phyloP scores from a whole-genome alignment of 2,888 invertebrate genomes.

The Habroteleia sp. region DNA sequence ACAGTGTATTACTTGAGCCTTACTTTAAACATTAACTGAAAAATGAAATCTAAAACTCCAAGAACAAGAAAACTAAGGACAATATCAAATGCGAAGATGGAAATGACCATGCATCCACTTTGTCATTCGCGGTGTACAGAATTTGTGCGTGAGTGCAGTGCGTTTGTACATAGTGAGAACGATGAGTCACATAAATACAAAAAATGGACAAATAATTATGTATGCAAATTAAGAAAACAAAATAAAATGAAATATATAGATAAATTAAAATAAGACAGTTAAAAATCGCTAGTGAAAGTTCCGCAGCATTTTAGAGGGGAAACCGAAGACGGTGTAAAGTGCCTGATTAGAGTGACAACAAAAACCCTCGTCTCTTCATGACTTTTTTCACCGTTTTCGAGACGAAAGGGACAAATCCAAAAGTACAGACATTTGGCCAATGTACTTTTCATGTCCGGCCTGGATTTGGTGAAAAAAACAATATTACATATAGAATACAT shows the following conservation, averaged over 20 bases:
- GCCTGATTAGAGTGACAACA: constrained; percentile 79
- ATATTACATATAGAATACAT: not conserved
- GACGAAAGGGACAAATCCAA: constrained; percentile 20
- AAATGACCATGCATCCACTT: constrained; percentile 30
- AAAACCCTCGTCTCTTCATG: constrained; percentile 70
- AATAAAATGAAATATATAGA: constrained; percentile 29
- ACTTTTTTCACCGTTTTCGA: constrained; percentile 38
- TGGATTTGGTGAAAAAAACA: constrained; percentile 7
- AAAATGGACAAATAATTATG: constrained; percentile 6
- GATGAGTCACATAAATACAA: constrained; percentile 5
- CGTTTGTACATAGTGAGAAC: constrained; percentile 62
- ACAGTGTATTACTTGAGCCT: not conserved
- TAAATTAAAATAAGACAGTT: constrained; percentile 49
- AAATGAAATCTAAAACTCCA: constrained; percentile 10
- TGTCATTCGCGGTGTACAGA: constrained; percentile 39
- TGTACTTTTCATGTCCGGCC: constrained; percentile 37
- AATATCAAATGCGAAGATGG: constrained; percentile 3
- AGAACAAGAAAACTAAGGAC: constrained; percentile 10
- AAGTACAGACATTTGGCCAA: constrained; percentile 43
- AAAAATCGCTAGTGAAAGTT: constrained; percentile 44
- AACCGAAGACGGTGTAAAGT: constrained; percentile 78
- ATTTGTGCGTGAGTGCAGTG: constrained; percentile 59
- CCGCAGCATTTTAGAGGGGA: constrained; percentile 60
- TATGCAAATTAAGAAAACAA: constrained; percentile 13
- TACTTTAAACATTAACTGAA: constrained; percentile 7